phyloP scores from a whole-genome alignment of 2,113 vertebrate genomes.

The Galbula dea region DNA sequence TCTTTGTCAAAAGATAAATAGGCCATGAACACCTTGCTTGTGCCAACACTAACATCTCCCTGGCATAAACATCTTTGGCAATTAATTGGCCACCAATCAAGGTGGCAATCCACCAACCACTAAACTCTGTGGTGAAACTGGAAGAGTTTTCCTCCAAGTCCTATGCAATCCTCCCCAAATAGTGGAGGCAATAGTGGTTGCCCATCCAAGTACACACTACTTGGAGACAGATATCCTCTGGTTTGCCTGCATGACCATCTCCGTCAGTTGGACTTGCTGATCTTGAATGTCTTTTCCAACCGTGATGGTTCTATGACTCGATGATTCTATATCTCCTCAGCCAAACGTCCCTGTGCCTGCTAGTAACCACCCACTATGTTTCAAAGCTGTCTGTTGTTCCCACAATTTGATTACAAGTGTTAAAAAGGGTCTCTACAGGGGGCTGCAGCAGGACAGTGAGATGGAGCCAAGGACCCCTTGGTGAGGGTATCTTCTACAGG shows the following conservation, averaged over 20 bases:
- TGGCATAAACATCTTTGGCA: neutral
- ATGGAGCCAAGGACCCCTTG: neutral
- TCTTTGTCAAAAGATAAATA: neutral
- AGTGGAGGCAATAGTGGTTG: fast-evolving
- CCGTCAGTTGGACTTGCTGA: too few species aligned
- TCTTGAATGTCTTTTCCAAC: too few species aligned
- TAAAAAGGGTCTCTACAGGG: neutral
- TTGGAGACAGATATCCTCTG: neutral
- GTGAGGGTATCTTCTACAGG: too few species aligned
- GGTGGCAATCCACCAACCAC: neutral
- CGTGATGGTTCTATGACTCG: too few species aligned
- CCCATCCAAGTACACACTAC: neutral
- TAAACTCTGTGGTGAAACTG: neutral
- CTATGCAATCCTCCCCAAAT: neutral
- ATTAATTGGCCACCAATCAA: neutral
- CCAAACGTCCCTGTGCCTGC: neutral
- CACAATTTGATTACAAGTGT: neutral
- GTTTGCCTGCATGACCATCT: fast-evolving
- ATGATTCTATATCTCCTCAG: too few species aligned
- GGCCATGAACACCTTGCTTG: neutral
- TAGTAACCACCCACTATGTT: neutral
- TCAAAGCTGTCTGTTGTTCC: neutral
- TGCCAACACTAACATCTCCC: fast-evolving
- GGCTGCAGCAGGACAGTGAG: fast-evolving
- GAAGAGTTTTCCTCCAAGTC: neutral